Evolutionary conservation across 2,888 invertebrate genomes (phyloP), one percentile per base, ranked within the genome.

Genomic region (Chrysolina americana): DNA sequence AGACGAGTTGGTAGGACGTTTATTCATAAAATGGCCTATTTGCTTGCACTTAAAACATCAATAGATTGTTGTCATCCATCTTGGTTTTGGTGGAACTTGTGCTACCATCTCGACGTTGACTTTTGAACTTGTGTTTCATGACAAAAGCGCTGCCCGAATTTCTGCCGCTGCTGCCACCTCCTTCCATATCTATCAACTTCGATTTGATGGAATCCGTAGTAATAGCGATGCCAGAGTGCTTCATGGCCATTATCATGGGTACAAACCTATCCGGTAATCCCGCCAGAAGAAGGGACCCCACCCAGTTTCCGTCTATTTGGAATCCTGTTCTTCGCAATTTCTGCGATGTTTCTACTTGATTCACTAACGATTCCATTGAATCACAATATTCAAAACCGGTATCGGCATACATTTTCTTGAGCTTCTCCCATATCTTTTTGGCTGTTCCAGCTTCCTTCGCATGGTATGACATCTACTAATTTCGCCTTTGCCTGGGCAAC

Each of bases 321-420:
- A 47, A 47, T 4, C 47, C 47, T 47, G 47, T 85, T 53, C 81
- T 56, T 19, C 73, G 63, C 36, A 85, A 77, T 76, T 79, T 81
- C 68, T 84, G 84, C 2, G 80, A 71, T 5, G 81, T 84, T 71
- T 84, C 83, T 9, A 83, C 69, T 73, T 83, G 82, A 66, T 78
- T 84, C 10, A 23, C 19, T 9, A 28, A 62, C 13, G n/a, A 15
- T 62, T 23, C 23, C 62, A 62, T 62, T 13, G 28, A 62, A 15
- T 44, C 44, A 44, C 44, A 44, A 15, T 44, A 9, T 17, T 28
- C 62, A 8, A 44, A 44, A 2, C 44, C 44, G 13, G 44, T 15
- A 44, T 44, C 44, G 11, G 11, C 44, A 15, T 44, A 44, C 15
- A 44, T 13, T 15, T 69, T 41, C 63, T 78, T 81, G 17, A 83